Percentiles rank a stretch among this genome's conserved stretches.
phyloP scores from a whole-genome alignment of 53 echinoderm and acorn worm genomes.

The Temnopleurus reevesii region DNA sequence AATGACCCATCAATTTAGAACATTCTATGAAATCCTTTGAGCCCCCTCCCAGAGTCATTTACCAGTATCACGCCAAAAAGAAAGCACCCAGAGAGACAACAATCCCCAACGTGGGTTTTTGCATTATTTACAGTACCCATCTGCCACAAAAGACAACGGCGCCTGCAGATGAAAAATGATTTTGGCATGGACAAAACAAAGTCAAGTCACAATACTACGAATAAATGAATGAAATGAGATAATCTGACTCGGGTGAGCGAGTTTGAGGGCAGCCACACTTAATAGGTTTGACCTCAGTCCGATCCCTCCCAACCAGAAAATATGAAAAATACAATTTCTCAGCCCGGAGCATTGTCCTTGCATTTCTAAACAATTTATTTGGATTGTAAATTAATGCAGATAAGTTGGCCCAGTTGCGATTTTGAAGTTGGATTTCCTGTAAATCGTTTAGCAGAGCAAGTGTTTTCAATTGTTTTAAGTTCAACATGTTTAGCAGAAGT shows the following conservation, averaged over 20 bases:
- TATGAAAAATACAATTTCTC: neutral
- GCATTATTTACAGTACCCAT: neutral
- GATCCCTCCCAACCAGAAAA: neutral
- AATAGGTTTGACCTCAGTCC: slow-evolving; percentile 3
- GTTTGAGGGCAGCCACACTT: slow-evolving; percentile 8
- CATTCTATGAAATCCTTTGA: neutral
- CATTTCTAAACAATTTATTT: slow-evolving; percentile 39
- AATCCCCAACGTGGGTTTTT: neutral
- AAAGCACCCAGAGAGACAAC: neutral
- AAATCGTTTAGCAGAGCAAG: neutral
- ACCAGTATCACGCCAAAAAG: neutral
- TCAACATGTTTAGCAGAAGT: neutral
- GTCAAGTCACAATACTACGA: neutral
- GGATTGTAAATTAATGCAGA: slow-evolving; percentile 28
- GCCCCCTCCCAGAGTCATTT: neutral
- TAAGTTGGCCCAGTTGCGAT: neutral
- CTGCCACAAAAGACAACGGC: neutral
- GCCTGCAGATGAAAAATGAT: neutral
- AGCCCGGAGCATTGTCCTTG: slow-evolving; percentile 34
- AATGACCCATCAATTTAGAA: neutral
- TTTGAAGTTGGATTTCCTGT: neutral
- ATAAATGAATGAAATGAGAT: neutral
- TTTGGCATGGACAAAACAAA: neutral
- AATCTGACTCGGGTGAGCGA: neutral
- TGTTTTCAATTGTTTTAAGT: neutral